Base-by-base conservation (phyloP, 2,113 vertebrate genomes). In the Carettochelys insculpta region DNA sequence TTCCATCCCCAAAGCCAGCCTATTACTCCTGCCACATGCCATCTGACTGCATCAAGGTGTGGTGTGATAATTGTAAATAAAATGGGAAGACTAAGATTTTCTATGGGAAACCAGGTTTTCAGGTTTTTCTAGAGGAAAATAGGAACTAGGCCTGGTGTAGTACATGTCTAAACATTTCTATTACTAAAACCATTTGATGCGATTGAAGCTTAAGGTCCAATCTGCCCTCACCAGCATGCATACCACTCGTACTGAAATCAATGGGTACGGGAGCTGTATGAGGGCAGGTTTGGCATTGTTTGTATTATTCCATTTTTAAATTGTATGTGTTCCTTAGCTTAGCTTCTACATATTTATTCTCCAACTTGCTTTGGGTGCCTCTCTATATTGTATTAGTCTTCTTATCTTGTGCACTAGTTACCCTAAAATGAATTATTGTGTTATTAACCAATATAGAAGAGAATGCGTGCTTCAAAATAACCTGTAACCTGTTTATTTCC, bases 101-200 rank as follows among this genome's bases (percentile, higher is more conserved):
- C 17, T 78, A 11, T 13, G 10, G 0, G 7, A 25, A 3, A 3
- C 78, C 27, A 41, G 71, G 8, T 8, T n/a, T n/a, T 24, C 8
- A 38, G 22, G 4, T 1, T 87, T 89, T 87, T 48, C 8, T 61
- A 48, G 38, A 6, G 45, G 4, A 34, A 65, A 65, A 65, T n/a
- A 19, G 34, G 34, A 65, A 65, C n/a, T 65, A 38, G 34, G 17
- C 17, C 34, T n/a, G 3, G 34, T 65, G 34, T 9, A n/a, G 34
- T 65, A 65, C 19, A 17, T 65, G n/a, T 34, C 61, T 73, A 25
- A 73, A 43, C 22, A 43, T 73, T 73, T 73, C 43, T 24, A 73
- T 27, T 73, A 73, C 68, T 43, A 41, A 43, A 73, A 73, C 41
- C 22, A 27, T 43, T 73, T 73, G 6, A 73, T 13, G 43, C 43